Percentiles rank a stretch among this genome's conserved stretches.
Evolutionary conservation across 2,888 invertebrate genomes (phyloP).

Genomic region (Leptinotarsa tumamoca): DNA sequence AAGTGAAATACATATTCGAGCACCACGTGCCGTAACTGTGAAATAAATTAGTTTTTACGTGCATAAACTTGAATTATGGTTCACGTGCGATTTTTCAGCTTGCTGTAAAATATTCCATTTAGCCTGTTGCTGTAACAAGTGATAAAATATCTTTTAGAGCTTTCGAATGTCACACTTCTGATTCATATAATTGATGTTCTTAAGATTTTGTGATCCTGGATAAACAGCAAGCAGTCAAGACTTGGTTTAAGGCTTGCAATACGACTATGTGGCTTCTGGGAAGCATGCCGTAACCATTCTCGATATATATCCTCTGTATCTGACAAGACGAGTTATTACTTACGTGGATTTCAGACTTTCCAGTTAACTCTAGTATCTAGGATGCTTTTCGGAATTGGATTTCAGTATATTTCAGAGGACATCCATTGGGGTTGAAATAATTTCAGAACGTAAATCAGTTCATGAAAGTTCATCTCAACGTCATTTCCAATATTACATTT

Average conservation of each 20-base stretch:
- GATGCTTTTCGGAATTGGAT: background rate
- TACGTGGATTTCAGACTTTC: background rate
- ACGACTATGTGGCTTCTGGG: conserved; percentile 31
- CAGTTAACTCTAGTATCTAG: background rate
- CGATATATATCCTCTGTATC: conserved; percentile 19
- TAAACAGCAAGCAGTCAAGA: conserved; percentile 20
- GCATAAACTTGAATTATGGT: too few species aligned
- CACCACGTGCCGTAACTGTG: too few species aligned
- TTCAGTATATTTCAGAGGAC: background rate
- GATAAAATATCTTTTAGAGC: conserved; percentile 13
- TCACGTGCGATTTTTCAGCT: too few species aligned
- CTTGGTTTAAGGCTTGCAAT: conserved; percentile 25
- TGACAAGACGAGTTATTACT: conserved; percentile 23
- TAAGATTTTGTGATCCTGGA: conserved; percentile 23
- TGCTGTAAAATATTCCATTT: too few species aligned
- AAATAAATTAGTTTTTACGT: too few species aligned
- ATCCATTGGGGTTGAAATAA: background rate
- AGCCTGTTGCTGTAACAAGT: too few species aligned
- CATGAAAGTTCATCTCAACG: background rate
- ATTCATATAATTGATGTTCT: conserved; percentile 27
- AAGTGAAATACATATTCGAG: too few species aligned
- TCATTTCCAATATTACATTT: too few species aligned
- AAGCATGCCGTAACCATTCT: background rate
- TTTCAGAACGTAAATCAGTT: background rate
- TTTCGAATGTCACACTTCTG: conserved; percentile 23